Conservation (phyloP, 2,888 invertebrate genomes). For the Dexiosoma caninum region DNA sequence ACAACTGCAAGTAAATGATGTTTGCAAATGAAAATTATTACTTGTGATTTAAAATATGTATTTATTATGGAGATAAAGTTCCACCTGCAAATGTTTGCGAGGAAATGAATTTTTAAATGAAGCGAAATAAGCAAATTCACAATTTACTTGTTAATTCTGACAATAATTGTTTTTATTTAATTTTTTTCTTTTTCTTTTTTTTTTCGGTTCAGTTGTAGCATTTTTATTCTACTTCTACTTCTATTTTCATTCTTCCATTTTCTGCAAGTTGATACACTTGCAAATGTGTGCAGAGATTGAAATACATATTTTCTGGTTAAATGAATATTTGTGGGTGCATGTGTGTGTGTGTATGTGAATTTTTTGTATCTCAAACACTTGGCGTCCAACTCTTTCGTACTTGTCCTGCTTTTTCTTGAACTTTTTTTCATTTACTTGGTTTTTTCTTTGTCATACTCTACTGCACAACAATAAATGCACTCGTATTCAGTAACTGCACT, state of each 20-base stretch:
- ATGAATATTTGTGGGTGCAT: slow-evolving; percentile 10
- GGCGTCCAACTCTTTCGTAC: slow-evolving; percentile 11
- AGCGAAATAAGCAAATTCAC: slow-evolving; percentile 39
- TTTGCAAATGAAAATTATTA: slow-evolving; percentile 59
- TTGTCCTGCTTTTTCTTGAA: slow-evolving; percentile 9
- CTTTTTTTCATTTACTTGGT: neutral
- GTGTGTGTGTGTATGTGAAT: slow-evolving; percentile 1
- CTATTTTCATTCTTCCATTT: slow-evolving; percentile 36
- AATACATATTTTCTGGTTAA: slow-evolving; percentile 37
- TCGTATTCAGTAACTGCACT: slow-evolving; percentile 1
- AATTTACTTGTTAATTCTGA: slow-evolving; percentile 54
- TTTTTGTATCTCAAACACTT: neutral
- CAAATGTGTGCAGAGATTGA: slow-evolving; percentile 14
- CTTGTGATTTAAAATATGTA: slow-evolving; percentile 51
- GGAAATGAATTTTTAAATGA: slow-evolving; percentile 6
- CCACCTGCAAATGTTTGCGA: neutral
- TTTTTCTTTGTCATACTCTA: neutral
- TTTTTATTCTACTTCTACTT: neutral
- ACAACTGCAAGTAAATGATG: slow-evolving; percentile 26
- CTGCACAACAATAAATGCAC: slow-evolving; percentile 15
- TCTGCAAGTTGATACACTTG: neutral
- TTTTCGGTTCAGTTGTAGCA: slow-evolving; percentile 18
- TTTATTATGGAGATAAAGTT: slow-evolving; percentile 53
- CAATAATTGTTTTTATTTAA: slow-evolving; percentile 57
- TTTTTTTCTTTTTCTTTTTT: no score